These are phyloP conservation scores for Arizona elegans DNA, from an alignment of 2,113 vertebrate genomes.

Conservation along the genomic window DNA sequence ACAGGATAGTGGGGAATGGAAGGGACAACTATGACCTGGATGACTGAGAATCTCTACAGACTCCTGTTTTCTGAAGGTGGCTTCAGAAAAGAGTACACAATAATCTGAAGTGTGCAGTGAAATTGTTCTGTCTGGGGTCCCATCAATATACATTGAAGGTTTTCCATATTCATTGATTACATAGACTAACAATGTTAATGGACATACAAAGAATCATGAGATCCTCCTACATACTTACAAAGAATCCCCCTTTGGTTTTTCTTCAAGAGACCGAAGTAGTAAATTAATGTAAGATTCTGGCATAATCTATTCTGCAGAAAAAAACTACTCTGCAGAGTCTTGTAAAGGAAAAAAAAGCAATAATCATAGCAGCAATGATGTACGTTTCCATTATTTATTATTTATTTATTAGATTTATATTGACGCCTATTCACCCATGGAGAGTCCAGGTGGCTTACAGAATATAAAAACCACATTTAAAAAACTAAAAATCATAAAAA, in stretches of 20 bases:
- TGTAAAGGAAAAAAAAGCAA: not conserved
- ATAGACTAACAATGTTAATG: not conserved
- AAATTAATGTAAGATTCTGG: not conserved
- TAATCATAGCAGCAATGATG: not conserved
- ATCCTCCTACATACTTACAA: not conserved
- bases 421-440: too few species aligned
- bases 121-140: not conserved
- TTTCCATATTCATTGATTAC: not conserved
- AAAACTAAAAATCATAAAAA: too few species aligned
- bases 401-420: too few species aligned
- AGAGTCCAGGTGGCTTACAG: too few species aligned
- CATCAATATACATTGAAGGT: too few species aligned
- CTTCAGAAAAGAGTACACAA: not conserved
- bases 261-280: not conserved
- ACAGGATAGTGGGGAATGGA: too few species aligned
- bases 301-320: not conserved
- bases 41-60: too few species aligned
- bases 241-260: not conserved
- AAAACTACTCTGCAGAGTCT: not conserved
- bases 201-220: not conserved
- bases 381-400: too few species aligned
- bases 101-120: not conserved
- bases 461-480: too few species aligned
- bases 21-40: too few species aligned
- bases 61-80: not conserved